Base-by-base conservation (phyloP, 2,797 vertebrate genomes). In the Paratrypauchen microcephalus region DNA sequence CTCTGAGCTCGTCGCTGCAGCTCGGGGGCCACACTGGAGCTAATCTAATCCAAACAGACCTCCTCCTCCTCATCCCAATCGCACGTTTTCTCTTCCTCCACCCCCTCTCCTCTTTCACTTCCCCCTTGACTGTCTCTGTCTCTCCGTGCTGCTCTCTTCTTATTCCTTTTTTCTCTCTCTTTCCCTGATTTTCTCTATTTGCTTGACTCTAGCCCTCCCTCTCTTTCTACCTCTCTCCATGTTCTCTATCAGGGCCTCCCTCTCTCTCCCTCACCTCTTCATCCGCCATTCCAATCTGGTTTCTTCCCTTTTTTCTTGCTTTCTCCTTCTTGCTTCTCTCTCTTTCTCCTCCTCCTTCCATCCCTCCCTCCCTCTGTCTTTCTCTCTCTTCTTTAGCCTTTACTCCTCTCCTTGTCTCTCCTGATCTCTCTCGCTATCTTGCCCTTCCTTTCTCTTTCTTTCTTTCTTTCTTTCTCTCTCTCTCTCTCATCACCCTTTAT, bases 1-100 rank as follows among this genome's bases (percentile, higher is more conserved):
- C 36, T 39, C 36, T 39, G 36, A 30, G 28, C 36, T 39, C 36
- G 8, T 39, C 36, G 11, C 39, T 41, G 39, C 39, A 32, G 6
- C 56, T 1, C 16, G 24, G 15, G 15, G 6, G 28, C 26, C 30
- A 32, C 30, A 56, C 30, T 58, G 24, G 26, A 30, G 15, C 62
- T 76, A 68, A 81, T 80, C 68, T 72, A 72, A 78, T 75, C 68
- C 74, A 76, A 76, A 74, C 73, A 78, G 75, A 80, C 83, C 79
- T 78, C 81, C 74, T 78, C 81, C 74, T 69, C 72, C 84, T 82
- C 69, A 71, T 81, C 76, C 70, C 68, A 84, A 63, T 73, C 54
- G 72, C 36, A 65, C 32, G 70, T 28, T 60, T 69, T 24, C 52
- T 69, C 54, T 15, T 7, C 21, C 18, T 21, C 19, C n/a, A 32